A percentile compares a stretch with the other conserved stretches of the same genome.
phyloP scores from a whole-genome alignment of 1,140 invertebrate genomes.

The Drosophila parabipectinata region DNA sequence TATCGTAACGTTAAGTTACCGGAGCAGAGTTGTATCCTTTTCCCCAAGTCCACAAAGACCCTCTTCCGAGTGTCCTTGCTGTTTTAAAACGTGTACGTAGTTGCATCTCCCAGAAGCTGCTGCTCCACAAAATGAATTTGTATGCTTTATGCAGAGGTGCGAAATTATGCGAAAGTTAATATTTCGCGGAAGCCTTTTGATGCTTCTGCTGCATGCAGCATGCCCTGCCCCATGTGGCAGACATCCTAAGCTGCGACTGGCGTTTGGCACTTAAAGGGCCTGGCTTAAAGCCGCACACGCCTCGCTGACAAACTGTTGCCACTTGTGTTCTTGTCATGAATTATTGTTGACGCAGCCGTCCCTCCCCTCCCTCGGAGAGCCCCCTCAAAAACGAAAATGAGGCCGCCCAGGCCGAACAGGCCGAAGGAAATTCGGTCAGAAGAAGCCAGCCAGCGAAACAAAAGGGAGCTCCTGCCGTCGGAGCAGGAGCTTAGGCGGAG shows the following conservation, averaged over 20 bases:
- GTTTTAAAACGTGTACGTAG: background rate
- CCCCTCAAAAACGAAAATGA: conserved; percentile 45
- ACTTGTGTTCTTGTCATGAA: conserved; percentile 75
- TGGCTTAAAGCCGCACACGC: conserved; percentile 61
- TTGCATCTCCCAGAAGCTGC: background rate
- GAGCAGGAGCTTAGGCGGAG: conserved; percentile 37
- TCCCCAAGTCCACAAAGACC: background rate
- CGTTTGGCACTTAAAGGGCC: conserved; percentile 47
- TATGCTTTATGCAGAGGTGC: background rate
- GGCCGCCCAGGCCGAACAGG: conserved; percentile 15
- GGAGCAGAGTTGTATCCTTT: conserved; percentile 37
- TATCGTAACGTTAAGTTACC: conserved; percentile 52
- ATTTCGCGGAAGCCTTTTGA: conserved; percentile 3
- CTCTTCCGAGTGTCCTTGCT: background rate
- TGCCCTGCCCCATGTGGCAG: conserved; percentile 34
- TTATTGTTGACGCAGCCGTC: conserved; percentile 70
- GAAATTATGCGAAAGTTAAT: background rate
- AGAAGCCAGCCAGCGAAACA: conserved; percentile 21
- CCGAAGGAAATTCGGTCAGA: conserved; percentile 23
- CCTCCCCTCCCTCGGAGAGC: background rate
- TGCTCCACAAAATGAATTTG: background rate
- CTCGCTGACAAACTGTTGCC: conserved; percentile 78
- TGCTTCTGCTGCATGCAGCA: background rate
- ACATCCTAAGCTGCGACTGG: conserved; percentile 50
- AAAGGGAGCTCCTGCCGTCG: conserved; percentile 11